Evolutionary conservation across 2,888 invertebrate genomes (phyloP), one percentile per base, ranked within the genome.

Genomic region (Pinctada fucata): DNA sequence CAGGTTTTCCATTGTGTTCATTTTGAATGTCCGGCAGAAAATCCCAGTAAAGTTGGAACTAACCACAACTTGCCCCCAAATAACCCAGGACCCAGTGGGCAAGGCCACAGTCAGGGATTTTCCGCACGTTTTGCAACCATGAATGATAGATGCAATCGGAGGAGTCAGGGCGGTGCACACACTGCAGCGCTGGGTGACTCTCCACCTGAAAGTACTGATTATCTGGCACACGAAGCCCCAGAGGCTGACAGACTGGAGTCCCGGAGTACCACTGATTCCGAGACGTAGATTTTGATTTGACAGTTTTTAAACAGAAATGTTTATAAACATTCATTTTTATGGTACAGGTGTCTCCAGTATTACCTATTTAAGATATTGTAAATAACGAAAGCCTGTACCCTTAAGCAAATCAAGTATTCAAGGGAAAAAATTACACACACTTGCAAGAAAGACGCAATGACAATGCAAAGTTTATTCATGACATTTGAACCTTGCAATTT

Each of bases 1-100:
- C 87, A 97, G 97, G 97, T 98, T 77, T 99, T 99, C 93, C 99
- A 99, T 92, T 96, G 98, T 92, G 99, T 99, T 75, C 99, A 99
- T 93, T 96, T 99, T 93, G 99, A 99, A 93, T 97, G 97, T 88
- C 99, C 99, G 4, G 89, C 90, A n/a, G 89, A 90, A 72, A 83
- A 81, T 16, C 66, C 69, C 5, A 65, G 69, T 49, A 69, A 58
- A 2, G 63, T 58, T 6, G 6, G 58, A 10, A 58, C 52, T 3
- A 58, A 58, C 51, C 51, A 72, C 51, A 72, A 72, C 31, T 47
- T 16, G 47, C 31, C 58, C 52, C 72, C 72, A 51, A 31, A 31
- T 47, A n/a, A 49, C 31, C 51, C 70, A 50, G 64, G 48, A 65
- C 47, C 16, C 2, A 58, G 64, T 8, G 45, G n/a, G 48, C 49